These are phyloP conservation scores for Alloscopus bannaensis DNA, from an alignment of 2,888 invertebrate genomes.

Conservation along the genomic window DNA sequence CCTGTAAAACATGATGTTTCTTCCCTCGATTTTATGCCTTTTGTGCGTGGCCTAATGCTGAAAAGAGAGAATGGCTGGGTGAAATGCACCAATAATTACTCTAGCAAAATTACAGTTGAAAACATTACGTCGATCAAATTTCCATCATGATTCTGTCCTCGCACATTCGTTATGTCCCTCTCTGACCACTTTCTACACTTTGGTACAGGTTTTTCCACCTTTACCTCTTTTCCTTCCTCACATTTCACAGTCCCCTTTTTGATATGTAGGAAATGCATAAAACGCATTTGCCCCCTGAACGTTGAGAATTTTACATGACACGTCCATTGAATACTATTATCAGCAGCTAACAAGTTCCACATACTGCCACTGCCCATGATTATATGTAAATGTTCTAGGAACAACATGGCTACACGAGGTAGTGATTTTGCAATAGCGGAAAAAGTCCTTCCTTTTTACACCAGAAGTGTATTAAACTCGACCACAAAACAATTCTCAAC, in stretches of 20 bases:
- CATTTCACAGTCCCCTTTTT: conserved; percentile 15
- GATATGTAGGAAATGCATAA: conserved; percentile 31
- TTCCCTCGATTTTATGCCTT: background rate
- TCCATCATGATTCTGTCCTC: conserved; percentile 55
- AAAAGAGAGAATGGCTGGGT: background rate
- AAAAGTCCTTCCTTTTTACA: conserved; percentile 12
- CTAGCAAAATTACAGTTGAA: conserved; percentile 35
- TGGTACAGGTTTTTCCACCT: conserved; percentile 30
- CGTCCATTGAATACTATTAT: conserved; percentile 44
- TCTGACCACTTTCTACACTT: conserved; percentile 13
- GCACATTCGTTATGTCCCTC: background rate
- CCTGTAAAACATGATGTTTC: conserved; percentile 26
- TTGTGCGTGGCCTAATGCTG: background rate
- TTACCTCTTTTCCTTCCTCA: conserved; percentile 24
- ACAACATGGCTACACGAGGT: conserved; percentile 9
- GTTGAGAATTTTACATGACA: conserved; percentile 42
- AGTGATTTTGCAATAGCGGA: conserved; percentile 20
- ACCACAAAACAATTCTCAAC: background rate
- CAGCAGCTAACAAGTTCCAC: conserved; percentile 20
- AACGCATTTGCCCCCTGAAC: no score
- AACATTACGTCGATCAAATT: conserved; percentile 60
- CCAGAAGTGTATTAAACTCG: background rate
- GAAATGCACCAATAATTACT: conserved; percentile 61
- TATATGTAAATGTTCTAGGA: no score
- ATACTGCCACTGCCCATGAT: conserved; percentile 5